Evolutionary conservation across 2,797 vertebrate genomes (phyloP).

Genomic region (Pampus argenteus): DNA sequence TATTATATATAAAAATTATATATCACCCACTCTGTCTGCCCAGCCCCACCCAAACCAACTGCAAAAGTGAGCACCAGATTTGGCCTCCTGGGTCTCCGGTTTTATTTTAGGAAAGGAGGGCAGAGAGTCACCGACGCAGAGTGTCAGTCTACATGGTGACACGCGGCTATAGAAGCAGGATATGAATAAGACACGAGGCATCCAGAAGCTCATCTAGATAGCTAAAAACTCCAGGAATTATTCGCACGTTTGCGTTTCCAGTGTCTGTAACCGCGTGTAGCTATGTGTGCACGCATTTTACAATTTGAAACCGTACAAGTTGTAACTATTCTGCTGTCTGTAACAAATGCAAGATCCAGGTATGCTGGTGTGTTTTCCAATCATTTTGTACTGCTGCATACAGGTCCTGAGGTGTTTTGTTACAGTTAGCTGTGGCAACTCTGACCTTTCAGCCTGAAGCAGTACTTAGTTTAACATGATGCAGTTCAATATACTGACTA

Average conservation of each 20-base stretch:
- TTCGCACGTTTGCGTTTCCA: not conserved
- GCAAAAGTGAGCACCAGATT: slow-evolving; percentile 60
- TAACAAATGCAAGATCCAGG: not conserved
- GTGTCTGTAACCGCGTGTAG: not conserved
- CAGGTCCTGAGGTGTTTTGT: not conserved
- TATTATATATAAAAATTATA: too few relatives aligned
- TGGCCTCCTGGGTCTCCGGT: slow-evolving; percentile 56
- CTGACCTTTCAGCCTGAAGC: slow-evolving; percentile 1
- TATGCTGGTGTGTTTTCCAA: not conserved
- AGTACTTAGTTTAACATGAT: slow-evolving; percentile 1
- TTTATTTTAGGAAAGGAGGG: slow-evolving; percentile 83
- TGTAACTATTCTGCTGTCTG: not conserved
- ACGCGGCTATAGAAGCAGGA: slow-evolving; percentile 48
- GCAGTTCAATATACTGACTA: slow-evolving; percentile 3
- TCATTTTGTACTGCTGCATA: not conserved
- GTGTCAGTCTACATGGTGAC: slow-evolving; percentile 66
- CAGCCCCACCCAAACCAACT: slow-evolving; percentile 9
- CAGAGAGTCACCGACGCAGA: slow-evolving; percentile 61
- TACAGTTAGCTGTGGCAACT: not conserved
- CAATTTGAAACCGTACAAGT: not conserved
- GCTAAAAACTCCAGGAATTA: not conserved
- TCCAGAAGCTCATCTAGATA: not conserved
- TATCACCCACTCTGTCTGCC: not conserved
- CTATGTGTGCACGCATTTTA: not conserved
- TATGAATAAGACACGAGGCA: slow-evolving; percentile 37